Conservation (phyloP, 2,797 vertebrate species). For the Bovichtus diacanthus region DNA sequence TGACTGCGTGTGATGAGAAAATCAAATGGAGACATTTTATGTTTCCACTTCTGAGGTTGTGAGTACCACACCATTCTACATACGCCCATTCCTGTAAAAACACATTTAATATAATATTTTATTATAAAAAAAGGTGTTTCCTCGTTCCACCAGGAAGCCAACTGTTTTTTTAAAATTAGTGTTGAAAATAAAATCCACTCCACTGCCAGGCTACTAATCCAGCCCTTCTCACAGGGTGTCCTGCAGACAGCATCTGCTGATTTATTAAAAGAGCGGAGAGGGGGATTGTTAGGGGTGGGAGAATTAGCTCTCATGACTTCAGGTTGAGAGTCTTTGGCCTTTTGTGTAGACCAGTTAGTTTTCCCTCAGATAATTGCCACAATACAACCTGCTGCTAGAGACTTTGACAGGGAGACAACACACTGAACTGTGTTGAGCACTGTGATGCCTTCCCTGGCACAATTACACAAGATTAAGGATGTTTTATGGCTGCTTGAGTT, state of each 20-base stretch:
- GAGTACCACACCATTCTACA: no score
- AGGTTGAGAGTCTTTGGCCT: neutral
- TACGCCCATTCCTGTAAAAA: neutral
- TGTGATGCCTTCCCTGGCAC: neutral
- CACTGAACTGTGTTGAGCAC: no score
- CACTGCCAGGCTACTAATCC: conserved; percentile 17
- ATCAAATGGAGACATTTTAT: neutral
- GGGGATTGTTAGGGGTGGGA: neutral
- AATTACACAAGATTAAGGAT: neutral
- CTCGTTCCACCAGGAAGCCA: neutral
- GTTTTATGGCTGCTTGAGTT: neutral
- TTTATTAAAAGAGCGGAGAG: neutral
- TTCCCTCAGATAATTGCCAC: neutral
- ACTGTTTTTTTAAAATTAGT: neutral
- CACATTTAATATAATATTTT: neutral
- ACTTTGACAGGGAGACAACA: neutral
- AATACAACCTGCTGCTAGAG: no score
- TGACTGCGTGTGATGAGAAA: neutral
- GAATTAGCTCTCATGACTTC: neutral
- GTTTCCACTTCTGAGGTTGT: no score
- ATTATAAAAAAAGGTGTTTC: neutral
- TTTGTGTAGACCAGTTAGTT: conserved; percentile 1
- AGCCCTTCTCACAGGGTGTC: conserved; percentile 7
- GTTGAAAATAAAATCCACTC: neutral
- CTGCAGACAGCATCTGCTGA: conserved; percentile 36